A percentile compares a stretch with the other conserved stretches of the same genome.
Conservation (phyloP, 1,140 invertebrate genomes). For the Neodiprion fabricii region DNA sequence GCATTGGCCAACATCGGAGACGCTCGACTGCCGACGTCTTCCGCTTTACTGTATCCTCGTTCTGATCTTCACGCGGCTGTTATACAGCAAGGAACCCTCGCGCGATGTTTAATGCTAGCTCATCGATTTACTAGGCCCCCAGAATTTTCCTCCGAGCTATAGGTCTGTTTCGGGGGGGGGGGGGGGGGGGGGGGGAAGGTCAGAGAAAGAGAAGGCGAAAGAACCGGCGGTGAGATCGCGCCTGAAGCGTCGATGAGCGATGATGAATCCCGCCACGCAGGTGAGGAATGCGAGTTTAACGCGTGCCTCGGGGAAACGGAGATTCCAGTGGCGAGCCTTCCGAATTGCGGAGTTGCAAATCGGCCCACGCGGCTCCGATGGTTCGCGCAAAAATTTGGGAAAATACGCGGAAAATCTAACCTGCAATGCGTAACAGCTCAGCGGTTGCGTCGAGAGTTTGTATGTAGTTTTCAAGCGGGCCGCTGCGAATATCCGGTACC, state of each 20-base stretch:
- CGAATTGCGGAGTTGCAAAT: too few species aligned
- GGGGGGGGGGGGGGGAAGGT: not conserved
- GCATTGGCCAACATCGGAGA: constrained; percentile 11
- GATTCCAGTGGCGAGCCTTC: too few species aligned
- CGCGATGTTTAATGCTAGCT: constrained; percentile 49
- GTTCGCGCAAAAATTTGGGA: too few species aligned
- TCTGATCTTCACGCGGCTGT: not conserved
- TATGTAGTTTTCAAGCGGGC: too few species aligned
- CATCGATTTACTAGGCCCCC: constrained; percentile 43
- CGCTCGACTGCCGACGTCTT: not conserved
- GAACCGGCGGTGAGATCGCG: not conserved
- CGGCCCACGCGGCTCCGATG: too few species aligned
- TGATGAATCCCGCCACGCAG: constrained; percentile 18
- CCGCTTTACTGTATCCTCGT: not conserved
- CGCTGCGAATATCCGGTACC: not conserved
- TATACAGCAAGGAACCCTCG: not conserved
- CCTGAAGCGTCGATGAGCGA: constrained; percentile 46
- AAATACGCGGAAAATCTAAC: too few species aligned
- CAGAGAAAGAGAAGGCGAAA: not conserved
- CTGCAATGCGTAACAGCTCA: too few species aligned
- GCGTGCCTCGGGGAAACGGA: too few species aligned
- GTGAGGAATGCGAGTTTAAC: too few species aligned
- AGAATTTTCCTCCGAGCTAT: constrained; percentile 39
- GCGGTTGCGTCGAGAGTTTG: too few species aligned
- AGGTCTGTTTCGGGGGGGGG: not conserved